Evolutionary conservation across 2,888 invertebrate species (phyloP).

Genomic region (Morpho achilles): DNA sequence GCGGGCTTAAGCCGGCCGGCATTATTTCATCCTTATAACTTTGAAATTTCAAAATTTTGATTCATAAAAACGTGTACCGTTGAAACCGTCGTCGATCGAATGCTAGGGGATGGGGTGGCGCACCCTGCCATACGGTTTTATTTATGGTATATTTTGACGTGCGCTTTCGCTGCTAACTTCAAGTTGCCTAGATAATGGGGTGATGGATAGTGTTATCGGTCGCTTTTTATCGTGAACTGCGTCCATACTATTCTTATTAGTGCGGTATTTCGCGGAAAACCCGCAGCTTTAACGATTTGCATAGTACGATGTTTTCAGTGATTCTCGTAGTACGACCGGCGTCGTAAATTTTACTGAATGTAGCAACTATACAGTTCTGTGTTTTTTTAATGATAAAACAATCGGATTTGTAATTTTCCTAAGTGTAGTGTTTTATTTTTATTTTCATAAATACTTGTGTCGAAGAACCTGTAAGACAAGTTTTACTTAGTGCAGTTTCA

Average conservation of each 20-base stretch:
- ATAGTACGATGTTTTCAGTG: constrained; percentile 32
- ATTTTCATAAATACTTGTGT: neutral
- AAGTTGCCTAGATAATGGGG: constrained; percentile 68
- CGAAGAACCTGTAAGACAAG: constrained; percentile 1
- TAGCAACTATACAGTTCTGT: constrained; percentile 22
- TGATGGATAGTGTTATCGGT: constrained; percentile 78
- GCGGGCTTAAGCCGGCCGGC: constrained; percentile 45
- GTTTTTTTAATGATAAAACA: constrained; percentile 28
- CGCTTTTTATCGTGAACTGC: constrained; percentile 64
- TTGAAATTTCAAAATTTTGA: constrained; percentile 42
- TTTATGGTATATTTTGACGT: constrained; percentile 79
- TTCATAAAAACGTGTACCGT: constrained; percentile 42
- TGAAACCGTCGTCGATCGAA: constrained; percentile 45
- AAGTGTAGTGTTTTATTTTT: constrained; percentile 17
- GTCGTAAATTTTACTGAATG: constrained; percentile 40
- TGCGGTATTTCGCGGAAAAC: constrained; percentile 52
- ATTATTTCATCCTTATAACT: constrained; percentile 43
- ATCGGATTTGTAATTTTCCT: constrained; percentile 27
- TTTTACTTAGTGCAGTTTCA: constrained; percentile 3
- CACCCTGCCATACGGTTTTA: constrained; percentile 64
- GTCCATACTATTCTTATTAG: constrained; percentile 55
- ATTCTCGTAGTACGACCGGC: constrained; percentile 42
- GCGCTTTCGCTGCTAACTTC: constrained; percentile 69
- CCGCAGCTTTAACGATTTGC: constrained; percentile 39
- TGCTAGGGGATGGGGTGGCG: constrained; percentile 48